phyloP scores from a whole-genome alignment of 1,140 invertebrate genomes.

The Chymomyza costata region DNA sequence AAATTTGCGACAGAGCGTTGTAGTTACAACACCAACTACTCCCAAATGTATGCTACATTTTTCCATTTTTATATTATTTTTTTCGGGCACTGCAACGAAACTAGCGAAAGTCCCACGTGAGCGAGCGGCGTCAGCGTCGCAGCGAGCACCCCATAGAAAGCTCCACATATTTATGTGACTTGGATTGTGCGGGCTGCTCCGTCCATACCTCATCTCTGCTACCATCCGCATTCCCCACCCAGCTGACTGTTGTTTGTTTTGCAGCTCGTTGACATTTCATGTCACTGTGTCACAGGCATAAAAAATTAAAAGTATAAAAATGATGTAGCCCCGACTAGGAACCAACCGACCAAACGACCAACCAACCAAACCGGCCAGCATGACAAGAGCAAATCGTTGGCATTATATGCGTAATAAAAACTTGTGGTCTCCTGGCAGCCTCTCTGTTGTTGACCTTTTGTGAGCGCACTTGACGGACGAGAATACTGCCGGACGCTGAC shows the following conservation, averaged over 20 bases:
- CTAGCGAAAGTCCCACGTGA: too few relatives aligned
- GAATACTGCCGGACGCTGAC: too few relatives aligned
- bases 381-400: constrained; percentile 45
- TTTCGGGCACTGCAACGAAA: constrained; percentile 9
- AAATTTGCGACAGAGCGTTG: constrained; percentile 58
- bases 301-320: constrained; percentile 71
- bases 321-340: constrained; percentile 33
- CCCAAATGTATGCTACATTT: constrained; percentile 68
- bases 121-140: too few relatives aligned
- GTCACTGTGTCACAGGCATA: constrained; percentile 67
- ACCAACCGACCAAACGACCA: too few relatives aligned
- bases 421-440: constrained; percentile 46
- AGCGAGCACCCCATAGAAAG: constrained; percentile 41
- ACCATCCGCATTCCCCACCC: too few relatives aligned
- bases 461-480: constrained; percentile 11
- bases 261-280: constrained; percentile 69
- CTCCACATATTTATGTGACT: constrained; percentile 55
- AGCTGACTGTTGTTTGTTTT: constrained; percentile 52
- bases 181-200: constrained; percentile 8
- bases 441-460: constrained; percentile 54
- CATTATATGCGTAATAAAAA: constrained; percentile 72
- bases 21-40: constrained; percentile 36
- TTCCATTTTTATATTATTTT: constrained; percentile 57
- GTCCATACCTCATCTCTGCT: too few relatives aligned
- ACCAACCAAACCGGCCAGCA: too few relatives aligned